Evolutionary conservation across 37 sponge, comb jelly and placozoan genomes (phyloP), one percentile per base, ranked within the genome.

Genomic region (Amphimedon queenslandica): DNA sequence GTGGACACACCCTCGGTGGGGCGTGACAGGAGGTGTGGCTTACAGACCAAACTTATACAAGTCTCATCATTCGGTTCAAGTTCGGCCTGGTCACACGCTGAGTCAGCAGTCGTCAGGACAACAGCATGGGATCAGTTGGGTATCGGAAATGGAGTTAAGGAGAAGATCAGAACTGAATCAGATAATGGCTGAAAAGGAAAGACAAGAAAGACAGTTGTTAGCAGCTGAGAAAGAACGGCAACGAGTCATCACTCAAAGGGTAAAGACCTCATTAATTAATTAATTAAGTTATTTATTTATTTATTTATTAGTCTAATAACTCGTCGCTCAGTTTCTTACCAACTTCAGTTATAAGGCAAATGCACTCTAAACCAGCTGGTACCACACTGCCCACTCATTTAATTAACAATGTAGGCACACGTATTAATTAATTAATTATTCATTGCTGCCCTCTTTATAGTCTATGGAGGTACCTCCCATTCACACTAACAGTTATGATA

Each of bases 281-380:
- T 30, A 4, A 71, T 11, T 51, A 4, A 47, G 8, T 13, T 13
- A 47, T 47, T 47, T 47, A 47, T 47, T 47, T 18, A 18, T 47
- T 18, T 47, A 18, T 18, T 47, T 47, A 47, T 47, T 47, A 47
- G 53, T 47, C 53, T 71, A 70, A 8, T 11, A 10, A 5, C 25
- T n/a, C 64, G 13, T 47, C 42, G 63, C 66, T 82, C 67, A 76
- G 72, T 43, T 90, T 93, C 28, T 79, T 93, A 21, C 94, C 94
- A 34, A 93, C 94, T 0, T 55, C 92, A 27, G 94, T 93, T 39
- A 82, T 93, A 74, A 90, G 74, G 31, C 88, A 86, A n/a, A 79
- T 86, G 58, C 86, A 89, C 73, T 23, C 81, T 23, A 86, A 86
- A 27, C 51, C 71, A 27, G 57, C 20, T 71, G 78, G n/a, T n/a